phyloP scores from a whole-genome alignment of 2,797 vertebrate genomes.

The Psittacula echo region DNA sequence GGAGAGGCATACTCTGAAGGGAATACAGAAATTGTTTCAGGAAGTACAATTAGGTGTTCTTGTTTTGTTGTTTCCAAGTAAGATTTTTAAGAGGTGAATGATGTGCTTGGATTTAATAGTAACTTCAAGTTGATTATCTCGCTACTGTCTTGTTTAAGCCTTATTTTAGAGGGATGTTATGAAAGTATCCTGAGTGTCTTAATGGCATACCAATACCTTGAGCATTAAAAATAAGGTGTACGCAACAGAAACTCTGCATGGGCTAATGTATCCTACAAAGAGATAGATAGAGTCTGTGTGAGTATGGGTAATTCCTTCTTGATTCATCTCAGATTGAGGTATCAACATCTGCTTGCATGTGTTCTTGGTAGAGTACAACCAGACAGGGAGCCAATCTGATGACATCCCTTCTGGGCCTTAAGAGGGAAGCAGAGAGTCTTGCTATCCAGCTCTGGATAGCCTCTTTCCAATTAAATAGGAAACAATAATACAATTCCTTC shows the following conservation, averaged over 20 bases:
- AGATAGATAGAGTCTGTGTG: fast-evolving
- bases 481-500: background rate
- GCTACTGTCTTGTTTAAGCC: background rate
- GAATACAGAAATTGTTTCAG: background rate
- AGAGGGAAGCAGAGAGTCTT: background rate
- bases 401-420: background rate
- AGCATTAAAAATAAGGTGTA: background rate
- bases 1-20: background rate
- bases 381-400: background rate
- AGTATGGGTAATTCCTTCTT: background rate
- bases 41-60: background rate
- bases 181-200: background rate
- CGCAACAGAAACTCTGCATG: background rate
- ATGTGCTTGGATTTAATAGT: background rate
- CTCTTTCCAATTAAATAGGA: background rate
- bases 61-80: background rate
- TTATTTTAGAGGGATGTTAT: background rate
- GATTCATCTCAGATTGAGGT: background rate
- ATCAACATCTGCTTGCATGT: too few relatives aligned
- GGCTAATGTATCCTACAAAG: background rate
- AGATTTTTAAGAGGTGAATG: background rate
- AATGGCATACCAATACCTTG: background rate
- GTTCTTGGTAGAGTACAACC: background rate
- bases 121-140: background rate
- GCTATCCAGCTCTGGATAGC: background rate